Evolutionary conservation across 2,888 invertebrate genomes (phyloP).

Genomic region (Siphlonurus alternatus): DNA sequence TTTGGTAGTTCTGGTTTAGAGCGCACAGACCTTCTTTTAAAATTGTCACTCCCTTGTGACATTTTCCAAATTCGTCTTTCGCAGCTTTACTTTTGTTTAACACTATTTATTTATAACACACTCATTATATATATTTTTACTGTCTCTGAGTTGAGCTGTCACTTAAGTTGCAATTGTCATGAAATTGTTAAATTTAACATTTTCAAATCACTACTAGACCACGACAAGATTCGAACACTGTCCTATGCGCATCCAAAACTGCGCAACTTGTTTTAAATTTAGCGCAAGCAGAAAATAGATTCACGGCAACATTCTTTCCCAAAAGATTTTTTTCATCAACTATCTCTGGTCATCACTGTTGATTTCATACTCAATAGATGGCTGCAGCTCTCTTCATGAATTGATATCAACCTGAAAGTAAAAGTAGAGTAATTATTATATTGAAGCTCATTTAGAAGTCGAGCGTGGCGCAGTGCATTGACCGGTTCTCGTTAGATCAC

Average conservation of each 20-base stretch:
- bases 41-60: not conserved
- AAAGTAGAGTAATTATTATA: no score
- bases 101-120: not conserved
- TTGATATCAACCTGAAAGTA: no score
- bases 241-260: not conserved
- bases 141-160: not conserved
- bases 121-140: not conserved
- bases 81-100: not conserved
- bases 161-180: not conserved
- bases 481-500: no score
- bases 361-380: not conserved
- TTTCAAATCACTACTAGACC: not conserved
- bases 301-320: not conserved
- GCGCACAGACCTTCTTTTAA: not conserved
- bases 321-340: not conserved
- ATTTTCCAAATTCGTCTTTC: not conserved
- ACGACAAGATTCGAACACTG: not conserved
- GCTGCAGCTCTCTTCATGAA: not conserved
- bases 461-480: no score
- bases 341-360: not conserved
- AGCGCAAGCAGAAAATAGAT: constrained; percentile 3
- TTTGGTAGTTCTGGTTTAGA: not conserved
- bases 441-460: no score
- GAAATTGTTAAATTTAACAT: not conserved
- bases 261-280: not conserved